Base-by-base conservation (phyloP, 2,113 vertebrate species). In the Megalops atlanticus region DNA sequence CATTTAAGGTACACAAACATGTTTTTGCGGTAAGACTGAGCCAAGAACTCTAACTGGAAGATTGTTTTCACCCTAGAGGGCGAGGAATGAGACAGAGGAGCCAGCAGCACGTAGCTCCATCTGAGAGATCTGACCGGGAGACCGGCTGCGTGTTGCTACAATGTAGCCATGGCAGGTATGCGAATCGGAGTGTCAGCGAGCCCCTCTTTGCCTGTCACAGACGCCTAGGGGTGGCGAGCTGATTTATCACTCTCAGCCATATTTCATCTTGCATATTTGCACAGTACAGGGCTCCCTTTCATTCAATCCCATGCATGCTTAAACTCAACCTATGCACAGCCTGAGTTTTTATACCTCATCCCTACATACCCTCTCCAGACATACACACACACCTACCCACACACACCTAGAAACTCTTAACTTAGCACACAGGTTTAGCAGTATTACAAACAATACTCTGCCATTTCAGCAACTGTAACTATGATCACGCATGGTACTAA, bases 231-330 rank as follows among this genome's bases (percentile, higher is more conserved):
- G 52, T 36, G 84, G 15, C 39, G 74, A 21, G 80, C 77, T 85
- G 86, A 87, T 87, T 84, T 85, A 87, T 71, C 84, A 79, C 75
- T 72, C 58, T 41, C 3, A 2, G 40, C 33, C 35, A 80, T 85
- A 82, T 84, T 84, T 85, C 82, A 85, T 73, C 45, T 54, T 24
- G 45, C 80, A 77, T 47, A 84, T 74, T 75, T 74, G 83, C 79
- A 79, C 81, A 83, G 79, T 83, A 58, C 80, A 80, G 77, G 40
- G 83, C 58, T 68, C 40, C 81, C 73, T 87, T 84, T 86, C 81
- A 84, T 73, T 81, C 76, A 71, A 77, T 82, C 52, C 33, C 49
- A 33, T 72, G 82, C 80, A 73, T 79, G 83, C 81, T 83, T 74
- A 82, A 83, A 27, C 84, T 77, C 72, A 74, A 81, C 52, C 77